These are phyloP conservation scores for Augochlora pura DNA, from an alignment of 1,140 invertebrate genomes.

Conservation along the genomic window DNA sequence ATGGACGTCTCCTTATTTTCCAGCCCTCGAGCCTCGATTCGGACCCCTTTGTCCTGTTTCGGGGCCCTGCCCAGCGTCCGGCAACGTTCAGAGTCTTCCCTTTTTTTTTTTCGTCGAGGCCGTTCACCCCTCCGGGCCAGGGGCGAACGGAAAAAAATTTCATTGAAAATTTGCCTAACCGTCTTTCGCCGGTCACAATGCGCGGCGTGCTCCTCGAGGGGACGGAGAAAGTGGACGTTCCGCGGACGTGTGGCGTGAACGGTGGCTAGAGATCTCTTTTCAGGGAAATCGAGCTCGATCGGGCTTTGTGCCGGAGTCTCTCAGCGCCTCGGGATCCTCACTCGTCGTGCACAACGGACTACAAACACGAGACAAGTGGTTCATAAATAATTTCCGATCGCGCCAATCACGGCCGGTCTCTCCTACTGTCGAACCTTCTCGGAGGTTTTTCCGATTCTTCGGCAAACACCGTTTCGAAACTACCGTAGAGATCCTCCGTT, in stretches of 20 bases:
- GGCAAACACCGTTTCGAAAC: neutral
- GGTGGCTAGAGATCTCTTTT: conserved; percentile 3
- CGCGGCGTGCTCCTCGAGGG: no score
- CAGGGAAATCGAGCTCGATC: neutral
- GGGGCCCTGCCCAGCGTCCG: conserved; percentile 71
- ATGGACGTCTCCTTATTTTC: conserved; percentile 57
- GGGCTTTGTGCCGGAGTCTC: neutral
- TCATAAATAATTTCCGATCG: neutral
- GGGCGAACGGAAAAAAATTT: conserved; percentile 66
- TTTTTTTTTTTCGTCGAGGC: neutral
- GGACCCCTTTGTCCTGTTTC: conserved; percentile 60
- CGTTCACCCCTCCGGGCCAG: conserved; percentile 4
- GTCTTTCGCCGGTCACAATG: conserved; percentile 37
- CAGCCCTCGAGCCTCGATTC: conserved; percentile 60
- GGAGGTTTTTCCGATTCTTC: no score
- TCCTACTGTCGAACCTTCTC: no score
- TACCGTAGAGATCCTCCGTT: neutral
- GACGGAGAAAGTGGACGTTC: conserved; percentile 5
- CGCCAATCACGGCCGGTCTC: no score
- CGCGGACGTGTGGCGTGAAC: neutral
- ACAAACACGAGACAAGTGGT: neutral
- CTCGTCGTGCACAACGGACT: neutral
- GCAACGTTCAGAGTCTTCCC: conserved; percentile 50
- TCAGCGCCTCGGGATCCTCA: neutral
- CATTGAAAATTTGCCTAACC: conserved; percentile 78